Conservation (phyloP, 2,113 vertebrate species). For the human region DNA sequence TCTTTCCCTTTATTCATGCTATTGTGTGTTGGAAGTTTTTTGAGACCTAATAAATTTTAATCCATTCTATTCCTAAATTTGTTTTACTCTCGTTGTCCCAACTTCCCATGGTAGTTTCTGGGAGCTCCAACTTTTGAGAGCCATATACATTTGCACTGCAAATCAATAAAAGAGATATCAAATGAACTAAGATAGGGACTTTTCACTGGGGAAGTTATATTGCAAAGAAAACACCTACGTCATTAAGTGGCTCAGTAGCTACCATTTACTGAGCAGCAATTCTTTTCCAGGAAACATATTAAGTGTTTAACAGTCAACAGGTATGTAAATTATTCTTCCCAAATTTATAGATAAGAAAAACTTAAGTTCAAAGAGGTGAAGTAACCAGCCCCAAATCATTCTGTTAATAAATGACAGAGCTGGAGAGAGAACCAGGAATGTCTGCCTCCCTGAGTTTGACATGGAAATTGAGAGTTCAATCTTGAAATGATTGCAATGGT, state of each 20-base stretch:
- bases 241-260: background rate
- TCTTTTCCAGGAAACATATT: background rate
- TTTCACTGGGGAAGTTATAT: background rate
- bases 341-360: background rate
- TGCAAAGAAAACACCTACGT: background rate
- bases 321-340: background rate
- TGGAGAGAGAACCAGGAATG: background rate
- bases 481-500: background rate
- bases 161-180: background rate
- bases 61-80: background rate
- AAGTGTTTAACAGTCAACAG: slow-evolving; percentile 5
- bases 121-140: background rate
- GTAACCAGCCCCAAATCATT: background rate
- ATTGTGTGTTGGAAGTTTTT: slow-evolving; percentile 6
- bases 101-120: background rate
- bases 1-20: background rate
- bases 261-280: background rate
- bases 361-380: background rate
- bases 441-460: background rate
- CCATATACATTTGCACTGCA: background rate
- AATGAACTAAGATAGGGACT: background rate
- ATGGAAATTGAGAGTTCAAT: background rate
- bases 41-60: slow-evolving; percentile 34
- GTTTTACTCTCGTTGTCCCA: background rate
- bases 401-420: slow-evolving; percentile 1